Conservation (phyloP, 2,888 invertebrate species). For the Harpagoxenus sublaevis region DNA sequence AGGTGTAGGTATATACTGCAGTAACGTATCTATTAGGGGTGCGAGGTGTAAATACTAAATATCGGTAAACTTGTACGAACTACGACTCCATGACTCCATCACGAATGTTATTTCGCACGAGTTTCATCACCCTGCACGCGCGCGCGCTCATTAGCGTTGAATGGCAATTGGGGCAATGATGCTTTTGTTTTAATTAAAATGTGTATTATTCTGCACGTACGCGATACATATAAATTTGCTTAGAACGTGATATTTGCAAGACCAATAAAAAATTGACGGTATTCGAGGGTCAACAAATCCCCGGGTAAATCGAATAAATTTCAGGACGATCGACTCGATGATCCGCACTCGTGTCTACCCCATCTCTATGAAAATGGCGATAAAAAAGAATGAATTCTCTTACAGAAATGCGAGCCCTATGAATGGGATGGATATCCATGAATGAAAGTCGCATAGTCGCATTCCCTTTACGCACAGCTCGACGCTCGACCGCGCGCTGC, state of each 20-base stretch:
- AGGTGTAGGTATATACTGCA: constrained; percentile 64
- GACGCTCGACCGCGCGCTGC: constrained; percentile 52
- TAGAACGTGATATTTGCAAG: not conserved
- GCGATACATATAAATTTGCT: too few species aligned
- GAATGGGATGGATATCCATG: constrained; percentile 62
- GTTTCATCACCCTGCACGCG: not conserved
- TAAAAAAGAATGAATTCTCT: not conserved
- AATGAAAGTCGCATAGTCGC: constrained; percentile 75
- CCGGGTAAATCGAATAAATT: not conserved
- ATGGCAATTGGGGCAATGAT: too few species aligned
- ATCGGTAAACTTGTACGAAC: not conserved
- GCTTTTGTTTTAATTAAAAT: not conserved
- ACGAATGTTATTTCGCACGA: not conserved
- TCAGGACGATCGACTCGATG: not conserved
- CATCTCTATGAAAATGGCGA: not conserved
- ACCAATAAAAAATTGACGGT: not conserved
- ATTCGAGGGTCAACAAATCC: not conserved
- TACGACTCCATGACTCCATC: not conserved
- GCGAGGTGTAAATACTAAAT: not conserved
- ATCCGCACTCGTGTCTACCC: not conserved
- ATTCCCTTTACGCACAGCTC: constrained; percentile 64
- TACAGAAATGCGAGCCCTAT: not conserved
- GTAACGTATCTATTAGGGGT: constrained; percentile 36
- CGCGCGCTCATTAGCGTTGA: not conserved
- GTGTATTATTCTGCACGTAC: not conserved